Evolutionary conservation across 1,140 invertebrate species (phyloP).

Genomic region (Nylanderia fulva): DNA sequence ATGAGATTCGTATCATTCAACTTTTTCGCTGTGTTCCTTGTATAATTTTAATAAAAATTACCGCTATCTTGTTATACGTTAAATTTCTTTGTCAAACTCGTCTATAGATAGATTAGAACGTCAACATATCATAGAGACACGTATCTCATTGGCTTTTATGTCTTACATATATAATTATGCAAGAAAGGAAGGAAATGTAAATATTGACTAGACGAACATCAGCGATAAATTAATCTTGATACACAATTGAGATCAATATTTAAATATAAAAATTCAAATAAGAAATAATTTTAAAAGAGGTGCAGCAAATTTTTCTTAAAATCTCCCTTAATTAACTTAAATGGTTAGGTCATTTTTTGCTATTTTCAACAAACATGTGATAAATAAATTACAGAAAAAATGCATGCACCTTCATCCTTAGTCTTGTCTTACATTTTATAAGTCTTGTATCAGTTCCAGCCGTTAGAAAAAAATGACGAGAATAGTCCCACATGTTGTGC

Average conservation of each 20-base stretch:
- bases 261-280: no score
- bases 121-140: neutral
- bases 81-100: neutral
- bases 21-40: conserved; percentile 15
- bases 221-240: neutral
- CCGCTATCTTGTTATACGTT: neutral
- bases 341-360: no score
- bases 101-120: neutral
- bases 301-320: no score
- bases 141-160: neutral
- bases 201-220: neutral
- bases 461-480: no score
- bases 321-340: no score
- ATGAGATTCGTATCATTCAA: conserved; percentile 3
- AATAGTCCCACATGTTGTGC: no score
- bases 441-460: no score
- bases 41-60: neutral
- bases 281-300: no score
- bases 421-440: no score
- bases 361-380: no score
- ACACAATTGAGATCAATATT: neutral
- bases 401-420: no score
- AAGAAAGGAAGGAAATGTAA: neutral
- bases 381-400: no score
- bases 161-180: neutral